Base-by-base conservation (phyloP, 2,113 vertebrate species). In the Polypterus senegalus region DNA sequence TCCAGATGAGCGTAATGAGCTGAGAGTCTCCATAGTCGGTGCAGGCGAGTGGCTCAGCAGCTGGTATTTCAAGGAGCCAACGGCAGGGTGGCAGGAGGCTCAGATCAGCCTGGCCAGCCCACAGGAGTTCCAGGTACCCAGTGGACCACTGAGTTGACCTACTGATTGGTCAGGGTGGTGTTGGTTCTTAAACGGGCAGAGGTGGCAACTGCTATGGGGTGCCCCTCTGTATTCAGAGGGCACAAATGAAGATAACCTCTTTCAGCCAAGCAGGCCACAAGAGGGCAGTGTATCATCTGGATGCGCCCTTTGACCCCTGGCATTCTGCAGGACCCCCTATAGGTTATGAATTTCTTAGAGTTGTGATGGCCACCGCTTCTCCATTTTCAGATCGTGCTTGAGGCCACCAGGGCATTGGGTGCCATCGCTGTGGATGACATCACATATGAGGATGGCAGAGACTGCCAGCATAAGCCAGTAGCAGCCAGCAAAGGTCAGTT, bases 381-480 rank as follows among this genome's bases (percentile, higher is more conserved):
- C 46, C 9, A 48, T n/a, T 5, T 46, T 52, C 70, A 88, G 86
- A 83, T 88, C 71, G 78, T 81, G 8, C 66, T 88, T 49, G 82
- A 86, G 53, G 86, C 82, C 8, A 6, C 77, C 64, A 84, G 79
- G 72, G 84, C 48, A 70, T 1, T 76, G 80, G 1, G 27, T 72
- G 3, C 5, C 27, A 27, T 84, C 4, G 84, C 81, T 65, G 71
- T 88, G 60, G 86, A 88, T 71, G 86, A 88, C 68, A 78, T 88
- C 4, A 66, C 73, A 48, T 85, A 80, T 66, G 79, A 67, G 0
- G 7, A 78, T 0, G 84, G 84, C 3, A 46, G 81, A 47, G 64
- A 80, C 77, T 88, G 86, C 3, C 65, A 48, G 1, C 75, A 71
- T 1, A 3, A 68, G 60, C 48, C 63, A 51, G 77, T 63, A 7